Conservation (phyloP, 2,113 vertebrate species). For the Synodontis membranacea region DNA sequence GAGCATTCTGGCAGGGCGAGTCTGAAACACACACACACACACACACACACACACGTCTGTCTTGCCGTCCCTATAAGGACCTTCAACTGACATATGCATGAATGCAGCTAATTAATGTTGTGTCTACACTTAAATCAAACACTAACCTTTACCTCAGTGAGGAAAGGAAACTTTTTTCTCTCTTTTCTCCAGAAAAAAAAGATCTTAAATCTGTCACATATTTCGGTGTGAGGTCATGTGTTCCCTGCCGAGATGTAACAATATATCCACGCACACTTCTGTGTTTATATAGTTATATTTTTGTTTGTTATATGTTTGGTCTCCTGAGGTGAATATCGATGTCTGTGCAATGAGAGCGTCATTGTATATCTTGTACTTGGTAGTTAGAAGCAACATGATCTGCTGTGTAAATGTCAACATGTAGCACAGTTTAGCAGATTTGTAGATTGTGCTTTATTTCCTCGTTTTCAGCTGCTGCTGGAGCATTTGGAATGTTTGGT, state of each 20-base stretch:
- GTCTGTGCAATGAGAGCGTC: not conserved
- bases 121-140: not conserved
- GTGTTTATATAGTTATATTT: not conserved
- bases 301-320: not conserved
- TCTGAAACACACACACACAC: not conserved
- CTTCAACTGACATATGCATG: not conserved
- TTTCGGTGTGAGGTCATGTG: not conserved
- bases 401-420: not conserved
- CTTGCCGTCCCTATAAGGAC: not conserved
- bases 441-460: not conserved
- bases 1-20: not conserved
- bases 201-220: not conserved
- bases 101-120: not conserved
- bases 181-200: not conserved
- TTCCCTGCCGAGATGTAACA: not conserved
- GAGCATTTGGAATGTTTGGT: conserved; percentile 97
- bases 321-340: not conserved
- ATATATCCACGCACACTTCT: not conserved
- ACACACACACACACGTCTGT: not conserved
- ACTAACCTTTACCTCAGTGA: not conserved
- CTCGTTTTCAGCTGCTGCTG: conserved; percentile 79
- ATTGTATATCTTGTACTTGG: not conserved
- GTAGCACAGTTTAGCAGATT: not conserved
- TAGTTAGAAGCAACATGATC: not conserved
- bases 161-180: not conserved